Evolutionary conservation across 2,888 invertebrate genomes (phyloP).

Genomic region (Tipula unca): DNA sequence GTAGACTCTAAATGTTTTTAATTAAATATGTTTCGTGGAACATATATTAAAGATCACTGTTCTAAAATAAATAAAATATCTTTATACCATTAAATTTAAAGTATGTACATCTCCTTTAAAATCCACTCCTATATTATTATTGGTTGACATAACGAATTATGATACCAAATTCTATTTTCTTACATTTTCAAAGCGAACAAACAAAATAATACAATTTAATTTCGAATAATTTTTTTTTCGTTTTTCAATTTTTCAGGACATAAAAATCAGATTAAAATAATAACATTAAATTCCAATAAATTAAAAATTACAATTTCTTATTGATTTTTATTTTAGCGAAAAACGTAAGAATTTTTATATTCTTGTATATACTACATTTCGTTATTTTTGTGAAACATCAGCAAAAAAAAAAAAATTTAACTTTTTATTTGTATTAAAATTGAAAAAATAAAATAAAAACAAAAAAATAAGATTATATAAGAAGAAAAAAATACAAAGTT

Average conservation of each 20-base stretch:
- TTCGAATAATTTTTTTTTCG: not conserved
- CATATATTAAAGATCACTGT: no score
- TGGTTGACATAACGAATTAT: not conserved
- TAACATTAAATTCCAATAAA: constrained; percentile 8
- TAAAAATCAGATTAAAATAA: constrained; percentile 8
- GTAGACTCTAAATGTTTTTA: no score
- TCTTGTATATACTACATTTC: not conserved
- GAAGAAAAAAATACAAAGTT: not conserved
- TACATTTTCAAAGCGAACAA: not conserved
- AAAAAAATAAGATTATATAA: not conserved
- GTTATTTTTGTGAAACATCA: not conserved
- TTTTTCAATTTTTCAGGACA: not conserved
- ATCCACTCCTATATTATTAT: not conserved
- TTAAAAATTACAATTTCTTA: not conserved
- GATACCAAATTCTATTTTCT: not conserved
- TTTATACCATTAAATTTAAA: no score
- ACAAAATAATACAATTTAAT: not conserved
- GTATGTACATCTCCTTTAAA: not conserved
- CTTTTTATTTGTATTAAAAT: not conserved
- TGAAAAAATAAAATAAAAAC: not conserved
- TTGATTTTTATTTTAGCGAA: not conserved
- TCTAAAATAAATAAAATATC: no score
- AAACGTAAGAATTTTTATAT: not conserved
- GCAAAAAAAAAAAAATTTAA: not conserved
- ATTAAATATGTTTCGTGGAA: no score